Conservation (phyloP, 2,797 vertebrate species). For the Choloepus didactylus region DNA sequence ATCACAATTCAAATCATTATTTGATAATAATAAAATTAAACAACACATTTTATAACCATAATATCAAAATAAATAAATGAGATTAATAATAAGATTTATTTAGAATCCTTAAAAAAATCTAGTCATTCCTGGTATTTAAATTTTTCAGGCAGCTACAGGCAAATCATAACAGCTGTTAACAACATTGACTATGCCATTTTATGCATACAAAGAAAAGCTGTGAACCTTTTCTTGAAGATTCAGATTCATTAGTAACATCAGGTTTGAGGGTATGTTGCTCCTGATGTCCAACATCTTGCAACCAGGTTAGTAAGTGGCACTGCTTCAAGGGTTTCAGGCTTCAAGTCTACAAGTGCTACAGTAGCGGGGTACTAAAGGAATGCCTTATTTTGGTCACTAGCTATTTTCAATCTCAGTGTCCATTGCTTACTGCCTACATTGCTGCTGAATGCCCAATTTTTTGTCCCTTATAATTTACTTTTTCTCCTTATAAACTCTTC, state of each 20-base stretch:
- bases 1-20: slow-evolving; percentile 63
- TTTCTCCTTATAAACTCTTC: background rate
- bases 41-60: background rate
- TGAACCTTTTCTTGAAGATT: slow-evolving; percentile 19
- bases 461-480: slow-evolving; percentile 18
- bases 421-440: background rate
- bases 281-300: background rate
- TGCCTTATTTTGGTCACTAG: background rate
- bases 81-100: slow-evolving; percentile 34
- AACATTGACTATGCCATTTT: background rate
- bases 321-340: slow-evolving; percentile 17
- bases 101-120: slow-evolving; percentile 21
- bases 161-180: slow-evolving; percentile 26
- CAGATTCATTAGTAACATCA: background rate
- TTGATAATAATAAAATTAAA: slow-evolving; percentile 62
- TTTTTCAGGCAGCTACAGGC: slow-evolving; percentile 49
- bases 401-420: slow-evolving; percentile 13
- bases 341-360: background rate
- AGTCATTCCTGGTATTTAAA: background rate
- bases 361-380: background rate
- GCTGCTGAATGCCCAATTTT: slow-evolving; percentile 16
- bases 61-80: slow-evolving; percentile 50
- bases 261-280: background rate
- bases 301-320: background rate
- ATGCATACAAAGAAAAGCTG: background rate